A percentile compares a stretch with the other conserved stretches of the same genome.
phyloP scores from a whole-genome alignment of 2,797 vertebrate genomes.

The Epinephelus coioides region DNA sequence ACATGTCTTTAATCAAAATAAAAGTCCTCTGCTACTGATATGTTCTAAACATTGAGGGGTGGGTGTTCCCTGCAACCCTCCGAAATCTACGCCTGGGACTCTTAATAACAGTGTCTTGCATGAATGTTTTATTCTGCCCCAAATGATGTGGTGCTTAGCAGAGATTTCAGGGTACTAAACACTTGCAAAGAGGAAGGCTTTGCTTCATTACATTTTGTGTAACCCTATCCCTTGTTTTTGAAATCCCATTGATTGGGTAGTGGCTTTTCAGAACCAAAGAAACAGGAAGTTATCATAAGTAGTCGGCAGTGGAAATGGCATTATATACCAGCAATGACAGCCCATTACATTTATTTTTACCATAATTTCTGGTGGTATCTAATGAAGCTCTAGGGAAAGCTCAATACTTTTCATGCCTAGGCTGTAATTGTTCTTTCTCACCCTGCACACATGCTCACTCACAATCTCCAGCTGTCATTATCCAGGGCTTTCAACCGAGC shows the following conservation, averaged over 20 bases:
- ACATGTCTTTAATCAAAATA: too few species aligned
- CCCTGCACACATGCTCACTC: too few species aligned
- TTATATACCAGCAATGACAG: background rate
- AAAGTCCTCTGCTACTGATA: too few species aligned
- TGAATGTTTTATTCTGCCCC: background rate
- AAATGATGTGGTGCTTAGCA: background rate
- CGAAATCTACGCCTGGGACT: background rate
- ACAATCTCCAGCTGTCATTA: too few species aligned
- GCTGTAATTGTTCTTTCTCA: too few species aligned
- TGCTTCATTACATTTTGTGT: too few species aligned
- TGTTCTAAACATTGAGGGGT: too few species aligned
- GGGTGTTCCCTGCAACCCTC: too few species aligned
- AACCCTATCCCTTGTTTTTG: too few species aligned
- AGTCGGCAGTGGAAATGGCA: background rate
- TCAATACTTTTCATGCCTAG: too few species aligned
- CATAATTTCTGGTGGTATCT: background rate
- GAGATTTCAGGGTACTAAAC: background rate
- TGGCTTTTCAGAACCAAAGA: background rate
- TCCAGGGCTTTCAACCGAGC: too few species aligned
- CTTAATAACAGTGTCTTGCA: background rate
- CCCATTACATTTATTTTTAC: slow-evolving; percentile 1
- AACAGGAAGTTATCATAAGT: background rate
- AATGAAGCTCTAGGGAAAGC: too few species aligned
- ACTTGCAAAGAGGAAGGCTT: background rate
- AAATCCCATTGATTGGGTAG: background rate